Conservation (phyloP, 2,888 invertebrate genomes). For the Drosophila siamana region DNA sequence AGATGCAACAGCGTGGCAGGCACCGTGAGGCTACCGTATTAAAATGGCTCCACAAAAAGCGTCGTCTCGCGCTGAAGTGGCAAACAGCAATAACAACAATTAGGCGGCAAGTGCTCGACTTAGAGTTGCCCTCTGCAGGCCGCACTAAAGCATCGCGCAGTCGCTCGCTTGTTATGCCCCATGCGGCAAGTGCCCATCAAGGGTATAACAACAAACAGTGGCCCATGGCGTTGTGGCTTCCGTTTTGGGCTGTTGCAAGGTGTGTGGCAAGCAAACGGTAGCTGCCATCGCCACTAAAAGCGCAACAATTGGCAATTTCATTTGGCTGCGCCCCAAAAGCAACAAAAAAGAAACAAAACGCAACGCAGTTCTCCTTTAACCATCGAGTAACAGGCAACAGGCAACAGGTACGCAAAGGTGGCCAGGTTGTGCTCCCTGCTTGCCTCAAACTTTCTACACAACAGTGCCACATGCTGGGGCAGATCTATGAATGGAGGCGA, state of each 20-base stretch:
- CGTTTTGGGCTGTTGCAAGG: slow-evolving; percentile 66
- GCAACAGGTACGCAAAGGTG: slow-evolving; percentile 69
- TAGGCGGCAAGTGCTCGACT: neutral
- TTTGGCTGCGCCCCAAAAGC: slow-evolving; percentile 70
- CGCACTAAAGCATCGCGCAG: neutral
- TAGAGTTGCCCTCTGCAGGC: slow-evolving; percentile 15
- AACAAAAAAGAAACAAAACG: too few species aligned
- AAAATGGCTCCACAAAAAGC: slow-evolving; percentile 51
- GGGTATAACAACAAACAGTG: slow-evolving; percentile 19
- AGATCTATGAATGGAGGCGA: slow-evolving; percentile 67
- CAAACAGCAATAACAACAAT: slow-evolving; percentile 53
- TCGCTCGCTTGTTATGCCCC: neutral
- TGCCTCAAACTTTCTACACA: slow-evolving; percentile 68
- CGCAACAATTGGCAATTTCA: slow-evolving; percentile 77
- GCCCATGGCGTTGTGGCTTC: slow-evolving; percentile 51
- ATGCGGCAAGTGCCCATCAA: neutral
- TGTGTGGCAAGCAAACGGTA: slow-evolving; percentile 75
- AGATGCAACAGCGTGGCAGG: slow-evolving; percentile 17
- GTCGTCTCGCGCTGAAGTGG: slow-evolving; percentile 43
- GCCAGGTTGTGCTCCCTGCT: slow-evolving; percentile 29
- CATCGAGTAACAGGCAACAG: slow-evolving; percentile 3
- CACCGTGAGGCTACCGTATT: slow-evolving; percentile 42
- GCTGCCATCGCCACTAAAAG: slow-evolving; percentile 65
- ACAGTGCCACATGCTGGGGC: slow-evolving; percentile 71
- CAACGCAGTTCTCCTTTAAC: slow-evolving; percentile 27